Evolutionary conservation across 2,888 invertebrate genomes (phyloP).

Genomic region (Cephonodes hylas): DNA sequence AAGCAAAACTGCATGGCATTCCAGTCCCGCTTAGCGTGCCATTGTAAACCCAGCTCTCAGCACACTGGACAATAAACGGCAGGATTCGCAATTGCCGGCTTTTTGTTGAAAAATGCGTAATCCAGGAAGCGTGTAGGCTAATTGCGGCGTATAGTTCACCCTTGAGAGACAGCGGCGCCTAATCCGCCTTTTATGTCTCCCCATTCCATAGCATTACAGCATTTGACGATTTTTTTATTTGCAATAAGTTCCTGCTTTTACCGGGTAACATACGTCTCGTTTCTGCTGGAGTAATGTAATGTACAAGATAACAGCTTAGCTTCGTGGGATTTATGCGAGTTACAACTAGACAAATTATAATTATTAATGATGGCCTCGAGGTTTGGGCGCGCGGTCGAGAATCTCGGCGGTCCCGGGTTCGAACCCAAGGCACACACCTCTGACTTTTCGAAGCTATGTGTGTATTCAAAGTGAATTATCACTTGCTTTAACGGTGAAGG

Average conservation of each 20-base stretch:
- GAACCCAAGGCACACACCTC: too few species aligned
- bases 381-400: too few species aligned
- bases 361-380: too few species aligned
- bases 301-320: too few species aligned
- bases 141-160: neutral
- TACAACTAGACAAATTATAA: too few species aligned
- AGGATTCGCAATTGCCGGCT: conserved; percentile 5
- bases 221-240: neutral
- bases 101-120: conserved; percentile 9
- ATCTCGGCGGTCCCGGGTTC: too few species aligned
- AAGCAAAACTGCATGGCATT: neutral
- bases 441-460: too few species aligned
- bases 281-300: too few species aligned
- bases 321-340: too few species aligned
- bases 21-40: neutral
- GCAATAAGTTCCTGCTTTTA: neutral
- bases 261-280: too few species aligned
- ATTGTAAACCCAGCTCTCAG: neutral
- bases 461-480: too few species aligned
- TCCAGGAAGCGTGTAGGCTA: conserved; percentile 3
- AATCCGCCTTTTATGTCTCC: neutral
- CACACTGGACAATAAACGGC: neutral
- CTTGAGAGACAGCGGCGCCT: neutral
- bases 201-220: neutral
- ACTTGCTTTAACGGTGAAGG: too few species aligned